Base-by-base conservation (phyloP, 2,113 vertebrate species). In the Oplegnathus fasciatus region DNA sequence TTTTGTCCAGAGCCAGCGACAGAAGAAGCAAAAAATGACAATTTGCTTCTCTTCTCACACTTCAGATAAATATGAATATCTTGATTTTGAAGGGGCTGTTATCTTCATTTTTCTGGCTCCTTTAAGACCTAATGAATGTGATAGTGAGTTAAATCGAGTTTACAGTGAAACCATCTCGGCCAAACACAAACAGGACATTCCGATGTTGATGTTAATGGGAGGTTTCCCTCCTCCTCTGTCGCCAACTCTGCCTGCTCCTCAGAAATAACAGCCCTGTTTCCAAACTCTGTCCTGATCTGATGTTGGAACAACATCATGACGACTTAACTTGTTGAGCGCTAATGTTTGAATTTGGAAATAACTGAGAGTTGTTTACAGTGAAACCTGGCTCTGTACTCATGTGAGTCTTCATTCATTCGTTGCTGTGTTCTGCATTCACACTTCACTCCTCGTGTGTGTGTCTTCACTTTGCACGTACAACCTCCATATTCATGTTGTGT, bases 131-230 rank as follows among this genome's bases (percentile, higher is more conserved):
- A 9, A 34, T 34, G 0, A 58, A 37, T 6, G 6, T 1, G 20
- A n/a, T 74, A 69, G 54, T 42, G 14, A 74, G 15, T 60, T 24
- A 6, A 78, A 58, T 61, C 5, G 1, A 65, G 80, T 75, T 32
- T 28, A 32, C 4, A 72, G 48, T 37, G 58, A 82, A 50, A 28
- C 28, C 24, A 37, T 9, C n/a, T 42, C 1, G 3, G 64, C 15
- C 66, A 32, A 67, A 77, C 60, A 84, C 66, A 89, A 93, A 88
- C 87, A 90, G 88, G 84, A 89, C 54, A 80, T 90, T 80, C 67
- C 76, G 34, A 17, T 75, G 66, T 50, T 6, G 44, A 50, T 60
- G 86, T 77, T 82, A 9, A 48, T 79, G 72, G 78, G 74, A 77
- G 28, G n/a, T 42, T 37, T 68, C 65, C 54, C 18, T 75, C 75